phyloP scores from a whole-genome alignment of 2,113 vertebrate genomes.

The Pampusana beccarii region DNA sequence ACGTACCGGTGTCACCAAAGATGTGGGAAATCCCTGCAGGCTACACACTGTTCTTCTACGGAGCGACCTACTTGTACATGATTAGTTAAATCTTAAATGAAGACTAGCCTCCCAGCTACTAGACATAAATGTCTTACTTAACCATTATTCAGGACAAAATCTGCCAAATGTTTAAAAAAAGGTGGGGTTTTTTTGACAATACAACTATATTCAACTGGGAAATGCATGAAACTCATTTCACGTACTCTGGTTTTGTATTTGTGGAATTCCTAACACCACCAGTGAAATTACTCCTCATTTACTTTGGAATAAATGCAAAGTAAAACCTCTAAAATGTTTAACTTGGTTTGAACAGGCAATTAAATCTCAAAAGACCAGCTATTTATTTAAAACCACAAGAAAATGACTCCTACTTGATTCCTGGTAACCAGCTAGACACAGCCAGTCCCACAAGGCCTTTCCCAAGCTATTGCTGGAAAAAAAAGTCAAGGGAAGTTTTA shows the following conservation, averaged over 20 bases:
- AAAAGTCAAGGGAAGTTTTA: not conserved
- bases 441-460: not conserved
- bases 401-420: not conserved
- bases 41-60: not conserved
- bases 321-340: not conserved
- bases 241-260: not conserved
- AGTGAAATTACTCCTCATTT: not conserved
- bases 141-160: not conserved
- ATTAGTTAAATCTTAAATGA: not conserved
- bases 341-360: not conserved
- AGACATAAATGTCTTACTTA: not conserved
- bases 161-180: not conserved
- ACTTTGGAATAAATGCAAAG: not conserved
- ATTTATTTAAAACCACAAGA: not conserved
- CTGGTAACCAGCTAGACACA: not conserved
- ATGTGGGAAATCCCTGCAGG: not conserved
- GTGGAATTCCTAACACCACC: not conserved
- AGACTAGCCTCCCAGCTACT: not conserved
- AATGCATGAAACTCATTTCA: not conserved
- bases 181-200: not conserved
- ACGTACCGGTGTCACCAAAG: not conserved
- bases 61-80: not conserved
- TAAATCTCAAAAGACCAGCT: not conserved
- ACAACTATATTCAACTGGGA: not conserved
- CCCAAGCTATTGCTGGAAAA: not conserved